These are phyloP conservation scores for Syngnathus floridae DNA, from an alignment of 2,113 vertebrate genomes.

Conservation along the genomic window DNA sequence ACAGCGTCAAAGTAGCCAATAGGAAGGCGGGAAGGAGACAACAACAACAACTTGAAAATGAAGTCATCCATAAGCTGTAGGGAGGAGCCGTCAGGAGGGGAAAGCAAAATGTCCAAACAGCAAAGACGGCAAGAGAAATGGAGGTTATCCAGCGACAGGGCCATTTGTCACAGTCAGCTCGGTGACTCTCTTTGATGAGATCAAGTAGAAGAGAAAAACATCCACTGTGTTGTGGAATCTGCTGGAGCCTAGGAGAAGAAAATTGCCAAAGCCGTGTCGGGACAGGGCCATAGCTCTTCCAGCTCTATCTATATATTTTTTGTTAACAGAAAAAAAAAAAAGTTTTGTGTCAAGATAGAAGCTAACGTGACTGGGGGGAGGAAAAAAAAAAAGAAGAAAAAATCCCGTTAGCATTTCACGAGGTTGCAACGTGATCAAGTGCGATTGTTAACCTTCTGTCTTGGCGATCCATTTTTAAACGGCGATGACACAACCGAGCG, in stretches of 20 bases:
- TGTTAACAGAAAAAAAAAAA: background rate
- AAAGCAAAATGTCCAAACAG: constrained; percentile 22
- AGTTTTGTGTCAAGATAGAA: background rate
- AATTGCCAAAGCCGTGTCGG: background rate
- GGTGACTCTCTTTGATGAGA: constrained; percentile 7
- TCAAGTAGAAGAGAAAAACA: constrained; percentile 12
- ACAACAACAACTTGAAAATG: constrained; percentile 2
- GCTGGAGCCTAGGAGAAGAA: background rate
- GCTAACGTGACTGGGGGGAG: background rate
- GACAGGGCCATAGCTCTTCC: background rate
- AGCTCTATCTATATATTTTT: background rate
- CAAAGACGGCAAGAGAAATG: background rate
- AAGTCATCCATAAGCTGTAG: constrained; percentile 10
- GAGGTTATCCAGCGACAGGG: constrained; percentile 6
- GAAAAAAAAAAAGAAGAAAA: background rate
- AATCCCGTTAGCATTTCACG: constrained; percentile 1
- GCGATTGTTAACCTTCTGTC: background rate
- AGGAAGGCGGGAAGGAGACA: constrained; percentile 22
- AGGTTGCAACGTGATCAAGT: background rate
- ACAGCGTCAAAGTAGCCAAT: constrained; percentile 38
- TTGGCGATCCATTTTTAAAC: background rate
- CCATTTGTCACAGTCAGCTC: constrained; percentile 2
- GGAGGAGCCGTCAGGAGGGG: constrained; percentile 2
- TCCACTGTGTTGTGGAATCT: background rate
- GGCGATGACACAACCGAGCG: background rate